phyloP scores from a whole-genome alignment of 2,888 invertebrate genomes.

The Chrysopilus asiliformis region DNA sequence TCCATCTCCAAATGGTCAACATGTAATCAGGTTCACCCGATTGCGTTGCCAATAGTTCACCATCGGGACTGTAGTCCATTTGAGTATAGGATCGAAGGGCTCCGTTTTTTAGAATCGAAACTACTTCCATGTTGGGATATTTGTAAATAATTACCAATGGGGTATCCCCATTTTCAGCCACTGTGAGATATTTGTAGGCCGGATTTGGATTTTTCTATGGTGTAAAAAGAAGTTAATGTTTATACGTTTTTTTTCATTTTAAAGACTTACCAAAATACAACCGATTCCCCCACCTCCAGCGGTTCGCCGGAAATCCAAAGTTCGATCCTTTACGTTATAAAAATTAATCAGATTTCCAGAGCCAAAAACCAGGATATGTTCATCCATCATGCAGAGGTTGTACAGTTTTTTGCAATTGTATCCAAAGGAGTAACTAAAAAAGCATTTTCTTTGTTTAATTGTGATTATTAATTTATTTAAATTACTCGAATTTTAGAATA shows the following conservation, averaged over 20 bases:
- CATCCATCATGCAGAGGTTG: constrained; percentile 66
- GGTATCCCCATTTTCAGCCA: constrained; percentile 64
- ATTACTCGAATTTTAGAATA: constrained; percentile 10
- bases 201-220: constrained; percentile 49
- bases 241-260: background rate
- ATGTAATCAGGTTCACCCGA: constrained; percentile 78
- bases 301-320: constrained; percentile 56
- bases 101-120: constrained; percentile 62
- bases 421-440: constrained; percentile 64
- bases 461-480: background rate
- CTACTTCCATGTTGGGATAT: constrained; percentile 66
- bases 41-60: constrained; percentile 52
- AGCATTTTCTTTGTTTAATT: background rate
- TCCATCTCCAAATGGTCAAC: constrained; percentile 84
- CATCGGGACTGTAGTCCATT: constrained; percentile 67
- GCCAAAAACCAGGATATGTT: constrained; percentile 58
- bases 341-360: constrained; percentile 74
- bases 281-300: constrained; percentile 71
- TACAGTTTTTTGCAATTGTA: constrained; percentile 71
- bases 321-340: constrained; percentile 50
- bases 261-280: constrained; percentile 51
- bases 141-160: constrained; percentile 72
- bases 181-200: constrained; percentile 51
- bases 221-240: constrained; percentile 6
- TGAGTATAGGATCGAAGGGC: constrained; percentile 58